These are phyloP conservation scores for Nycticryphes semicollaris DNA, from an alignment of 2,113 vertebrate species.

Conservation along the genomic window DNA sequence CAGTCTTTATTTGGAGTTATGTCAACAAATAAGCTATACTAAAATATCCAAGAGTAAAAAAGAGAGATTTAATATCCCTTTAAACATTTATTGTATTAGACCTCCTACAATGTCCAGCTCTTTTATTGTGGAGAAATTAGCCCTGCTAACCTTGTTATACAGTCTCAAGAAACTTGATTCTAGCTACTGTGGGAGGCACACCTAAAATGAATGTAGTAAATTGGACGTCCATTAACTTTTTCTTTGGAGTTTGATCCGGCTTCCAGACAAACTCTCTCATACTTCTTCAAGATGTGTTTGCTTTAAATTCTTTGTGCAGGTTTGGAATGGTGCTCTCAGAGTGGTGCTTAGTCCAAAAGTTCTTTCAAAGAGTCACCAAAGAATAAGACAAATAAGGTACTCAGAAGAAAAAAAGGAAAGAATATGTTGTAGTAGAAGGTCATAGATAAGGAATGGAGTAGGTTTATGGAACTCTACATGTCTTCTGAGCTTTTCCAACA, in stretches of 20 bases:
- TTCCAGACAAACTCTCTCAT: not conserved
- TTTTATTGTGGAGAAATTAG: not conserved
- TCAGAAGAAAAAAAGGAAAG: not conserved
- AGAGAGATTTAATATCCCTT: not conserved
- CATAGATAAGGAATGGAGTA: not conserved
- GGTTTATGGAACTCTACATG: not conserved
- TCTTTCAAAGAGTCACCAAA: not conserved
- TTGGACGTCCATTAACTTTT: not conserved
- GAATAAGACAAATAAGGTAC: not conserved
- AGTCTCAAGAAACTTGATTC: not conserved
- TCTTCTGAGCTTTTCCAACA: not conserved
- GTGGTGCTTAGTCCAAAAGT: not conserved
- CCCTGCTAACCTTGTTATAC: not conserved
- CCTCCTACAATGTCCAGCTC: not conserved
- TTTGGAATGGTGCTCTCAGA: not conserved
- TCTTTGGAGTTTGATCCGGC: not conserved
- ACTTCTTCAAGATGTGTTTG: not conserved
- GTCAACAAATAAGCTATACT: not conserved
- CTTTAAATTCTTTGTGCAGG: not conserved
- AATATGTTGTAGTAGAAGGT: not conserved
- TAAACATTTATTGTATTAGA: not conserved
- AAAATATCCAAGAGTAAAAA: not conserved
- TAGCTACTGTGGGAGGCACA: not conserved
- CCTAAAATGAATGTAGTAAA: not conserved
- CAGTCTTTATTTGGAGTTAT: slow-evolving; percentile 12